Percentiles rank a stretch among this genome's conserved stretches.
Conservation (phyloP, 2,113 vertebrate species). For the Neoarius graeffei region DNA sequence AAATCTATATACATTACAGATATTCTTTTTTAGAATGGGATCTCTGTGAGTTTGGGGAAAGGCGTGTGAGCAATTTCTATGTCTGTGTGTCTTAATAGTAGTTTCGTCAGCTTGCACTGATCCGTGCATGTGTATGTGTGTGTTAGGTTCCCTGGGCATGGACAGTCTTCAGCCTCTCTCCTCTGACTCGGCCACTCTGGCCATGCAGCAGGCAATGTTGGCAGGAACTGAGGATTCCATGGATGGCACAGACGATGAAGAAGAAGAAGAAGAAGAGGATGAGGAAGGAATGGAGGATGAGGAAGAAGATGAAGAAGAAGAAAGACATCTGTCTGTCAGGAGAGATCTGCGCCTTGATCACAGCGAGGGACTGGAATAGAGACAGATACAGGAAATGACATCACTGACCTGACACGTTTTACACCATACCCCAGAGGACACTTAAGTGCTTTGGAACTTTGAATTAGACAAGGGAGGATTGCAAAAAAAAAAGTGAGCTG, state of each 20-base stretch:
- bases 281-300: constrained; percentile 81
- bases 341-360: constrained; percentile 88
- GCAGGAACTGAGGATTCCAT: constrained; percentile 87
- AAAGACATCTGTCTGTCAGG: constrained; percentile 76
- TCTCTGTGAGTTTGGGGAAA: not conserved
- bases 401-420: constrained; percentile 35
- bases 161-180: constrained; percentile 93
- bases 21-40: not conserved
- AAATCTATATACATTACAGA: not conserved
- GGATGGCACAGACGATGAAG: constrained; percentile 89
- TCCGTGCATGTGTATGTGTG: not conserved
- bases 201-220: constrained; percentile 98
- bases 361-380: constrained; percentile 88
- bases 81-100: not conserved
- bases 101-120: not conserved
- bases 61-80: not conserved
- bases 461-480: constrained; percentile 18
- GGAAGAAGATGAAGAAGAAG: constrained; percentile 77
- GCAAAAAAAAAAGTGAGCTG: not conserved
- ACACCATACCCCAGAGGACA: constrained; percentile 30
- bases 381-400: constrained; percentile 28
- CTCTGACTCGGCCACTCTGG: constrained; percentile 91
- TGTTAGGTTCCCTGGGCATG: constrained; percentile 83
- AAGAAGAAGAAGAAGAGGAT: constrained; percentile 81
- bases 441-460: constrained; percentile 35